Conservation (phyloP, 2,888 invertebrate genomes). For the Plagodis dolabraria region DNA sequence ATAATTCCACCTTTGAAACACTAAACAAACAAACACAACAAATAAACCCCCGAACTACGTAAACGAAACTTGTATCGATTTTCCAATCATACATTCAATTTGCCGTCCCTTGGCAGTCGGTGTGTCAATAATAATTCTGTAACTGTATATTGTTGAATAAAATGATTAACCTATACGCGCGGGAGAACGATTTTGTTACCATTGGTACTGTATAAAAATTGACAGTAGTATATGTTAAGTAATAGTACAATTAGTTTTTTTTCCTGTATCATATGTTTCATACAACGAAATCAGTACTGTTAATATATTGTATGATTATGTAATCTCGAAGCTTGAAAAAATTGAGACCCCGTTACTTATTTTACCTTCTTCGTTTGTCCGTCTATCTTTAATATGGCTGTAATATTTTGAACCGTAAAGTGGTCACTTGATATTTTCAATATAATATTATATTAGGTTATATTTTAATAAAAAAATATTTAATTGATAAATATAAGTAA, state of each 20-base stretch:
- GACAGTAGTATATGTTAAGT: constrained; percentile 24
- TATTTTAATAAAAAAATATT: no score
- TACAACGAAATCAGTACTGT: no score
- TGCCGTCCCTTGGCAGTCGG: constrained; percentile 73
- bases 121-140: constrained; percentile 79
- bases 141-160: constrained; percentile 80
- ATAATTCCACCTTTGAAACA: background rate
- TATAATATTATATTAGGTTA: no score
- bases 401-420: no score
- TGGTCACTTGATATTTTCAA: no score
- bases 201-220: constrained; percentile 20
- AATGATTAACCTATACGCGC: constrained; percentile 77
- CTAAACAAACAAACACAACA: constrained; percentile 2
- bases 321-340: no score
- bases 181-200: constrained; percentile 53
- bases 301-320: no score
- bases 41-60: constrained; percentile 17
- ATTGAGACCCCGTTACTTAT: no score
- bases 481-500: no score
- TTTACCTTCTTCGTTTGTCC: no score
- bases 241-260: background rate
- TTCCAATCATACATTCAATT: constrained; percentile 71
- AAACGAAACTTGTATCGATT: constrained; percentile 58
- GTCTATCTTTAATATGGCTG: no score
- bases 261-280: constrained; percentile 8